A percentile compares a stretch with the other conserved stretches of the same genome.
These are phyloP conservation scores for Coturnix japonica DNA, from an alignment of 2,113 vertebrate genomes.

Conservation along the genomic window DNA sequence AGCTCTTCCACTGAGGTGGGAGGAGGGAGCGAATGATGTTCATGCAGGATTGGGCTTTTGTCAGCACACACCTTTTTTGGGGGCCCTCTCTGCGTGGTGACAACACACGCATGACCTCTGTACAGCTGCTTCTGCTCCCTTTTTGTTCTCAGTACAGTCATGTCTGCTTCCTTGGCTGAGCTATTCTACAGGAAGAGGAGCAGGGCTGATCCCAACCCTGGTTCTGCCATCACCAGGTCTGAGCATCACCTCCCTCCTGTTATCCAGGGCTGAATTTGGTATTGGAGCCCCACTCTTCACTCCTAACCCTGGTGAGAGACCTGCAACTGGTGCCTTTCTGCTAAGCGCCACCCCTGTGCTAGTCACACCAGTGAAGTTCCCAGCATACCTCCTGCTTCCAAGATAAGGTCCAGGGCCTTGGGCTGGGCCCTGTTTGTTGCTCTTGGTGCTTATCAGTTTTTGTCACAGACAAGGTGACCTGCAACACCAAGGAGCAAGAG, in stretches of 20 bases:
- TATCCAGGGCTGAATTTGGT: background rate
- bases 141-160: rapidly evolving
- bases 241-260: background rate
- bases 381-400: background rate
- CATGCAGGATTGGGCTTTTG: background rate
- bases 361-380: background rate
- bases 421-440: conserved; percentile 17
- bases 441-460: conserved; percentile 23
- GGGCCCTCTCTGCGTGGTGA: rapidly evolving
- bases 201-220: background rate
- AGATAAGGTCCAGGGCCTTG: conserved; percentile 42
- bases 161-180: background rate
- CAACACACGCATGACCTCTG: rapidly evolving
- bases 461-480: background rate
- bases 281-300: background rate
- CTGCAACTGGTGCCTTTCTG: rapidly evolving
- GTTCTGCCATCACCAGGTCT: background rate
- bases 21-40: background rate
- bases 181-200: rapidly evolving
- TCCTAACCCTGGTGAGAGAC: background rate
- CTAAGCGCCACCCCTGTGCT: background rate
- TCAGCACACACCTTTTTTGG: background rate
- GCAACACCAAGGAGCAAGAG: background rate
- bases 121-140: background rate
- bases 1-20: background rate